Evolutionary conservation across 2,888 invertebrate genomes (phyloP), one percentile per base, ranked within the genome.

Genomic region (Lasioglossum morio): DNA sequence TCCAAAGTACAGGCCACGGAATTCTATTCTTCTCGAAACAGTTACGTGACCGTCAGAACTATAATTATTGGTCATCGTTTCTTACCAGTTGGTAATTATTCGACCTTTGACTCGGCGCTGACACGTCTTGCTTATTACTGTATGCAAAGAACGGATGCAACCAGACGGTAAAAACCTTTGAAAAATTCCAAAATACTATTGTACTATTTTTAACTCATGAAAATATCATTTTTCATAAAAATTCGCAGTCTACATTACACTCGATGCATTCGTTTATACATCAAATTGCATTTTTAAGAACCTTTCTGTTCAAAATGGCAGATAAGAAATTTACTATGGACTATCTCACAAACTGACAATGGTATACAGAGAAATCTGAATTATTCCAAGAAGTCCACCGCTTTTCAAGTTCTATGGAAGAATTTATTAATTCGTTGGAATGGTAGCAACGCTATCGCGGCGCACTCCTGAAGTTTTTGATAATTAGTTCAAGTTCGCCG

Each of bases 21-120:
- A 84, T 84, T 82, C 83, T 82, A 74, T 84, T 82, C 83, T 82
- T 82, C 60, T 16, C 23, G 23, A 57, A 84, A 82, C 70, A 78
- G 74, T 74, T 82, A 48, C 70, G 34, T 23, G 74, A 75, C 72
- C 53, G 63, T 70, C n/a, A 70, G 82, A 60, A 60, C 48, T 70
- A 77, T 82, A 78, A 84, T 82, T 84, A 84, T 84, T 74, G 70
- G 34, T 14, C 14, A 27, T 12, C n/a, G 57, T 70, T 82, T 53
- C 37, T 66, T 53, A 30, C 57, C 23, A 1, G n/a, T 19, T 19
- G 30, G 30, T 37, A 70, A 48, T 57, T 60, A 74, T 70, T 77
- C 73, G 46, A 60, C 16, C 0, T 16, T 53, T 12, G 5, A 16
- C 23, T 46, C n/a, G 34, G 19, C 43, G 23, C n/a, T 69, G 37